Percentiles rank a stretch among this genome's conserved stretches.
Conservation (phyloP, 2,888 invertebrate species). For the Gibbula magus region DNA sequence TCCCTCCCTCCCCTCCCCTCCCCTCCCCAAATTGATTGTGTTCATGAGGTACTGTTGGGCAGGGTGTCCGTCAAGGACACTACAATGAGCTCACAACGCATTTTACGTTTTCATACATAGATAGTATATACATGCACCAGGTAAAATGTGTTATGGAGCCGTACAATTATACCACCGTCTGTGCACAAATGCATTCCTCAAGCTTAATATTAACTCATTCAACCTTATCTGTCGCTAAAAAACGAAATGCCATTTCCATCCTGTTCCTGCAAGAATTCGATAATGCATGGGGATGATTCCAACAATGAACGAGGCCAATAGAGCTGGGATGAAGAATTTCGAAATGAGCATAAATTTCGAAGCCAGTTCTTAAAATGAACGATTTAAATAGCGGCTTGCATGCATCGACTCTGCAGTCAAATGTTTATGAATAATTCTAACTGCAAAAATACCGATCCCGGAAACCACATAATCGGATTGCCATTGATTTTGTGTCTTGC, state of each 20-base stretch:
- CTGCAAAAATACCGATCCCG: constrained; percentile 10
- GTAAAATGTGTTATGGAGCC: background rate
- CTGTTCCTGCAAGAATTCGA: too few relatives aligned
- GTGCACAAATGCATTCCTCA: too few relatives aligned
- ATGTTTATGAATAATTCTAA: constrained; percentile 11
- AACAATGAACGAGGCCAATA: too few relatives aligned
- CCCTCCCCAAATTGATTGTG: background rate
- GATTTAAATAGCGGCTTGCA: too few relatives aligned
- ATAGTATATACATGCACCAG: constrained; percentile 4
- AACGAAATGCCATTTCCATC: too few relatives aligned
- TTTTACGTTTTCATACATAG: background rate
- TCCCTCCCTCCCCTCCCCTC: background rate
- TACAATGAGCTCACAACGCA: background rate
- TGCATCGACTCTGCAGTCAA: background rate
- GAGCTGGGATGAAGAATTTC: too few relatives aligned
- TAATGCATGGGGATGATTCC: too few relatives aligned
- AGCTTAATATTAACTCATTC: too few relatives aligned
- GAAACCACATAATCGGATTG: background rate
- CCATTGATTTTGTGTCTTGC: constrained; percentile 7
- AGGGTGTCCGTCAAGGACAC: background rate
- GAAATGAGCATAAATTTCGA: too few relatives aligned
- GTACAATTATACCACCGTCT: too few relatives aligned
- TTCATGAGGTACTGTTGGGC: constrained; percentile 5
- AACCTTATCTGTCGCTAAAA: too few relatives aligned
- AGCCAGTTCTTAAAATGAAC: too few relatives aligned